phyloP scores from a whole-genome alignment of 2,113 vertebrate species.

The Lichenostomus cassidix region DNA sequence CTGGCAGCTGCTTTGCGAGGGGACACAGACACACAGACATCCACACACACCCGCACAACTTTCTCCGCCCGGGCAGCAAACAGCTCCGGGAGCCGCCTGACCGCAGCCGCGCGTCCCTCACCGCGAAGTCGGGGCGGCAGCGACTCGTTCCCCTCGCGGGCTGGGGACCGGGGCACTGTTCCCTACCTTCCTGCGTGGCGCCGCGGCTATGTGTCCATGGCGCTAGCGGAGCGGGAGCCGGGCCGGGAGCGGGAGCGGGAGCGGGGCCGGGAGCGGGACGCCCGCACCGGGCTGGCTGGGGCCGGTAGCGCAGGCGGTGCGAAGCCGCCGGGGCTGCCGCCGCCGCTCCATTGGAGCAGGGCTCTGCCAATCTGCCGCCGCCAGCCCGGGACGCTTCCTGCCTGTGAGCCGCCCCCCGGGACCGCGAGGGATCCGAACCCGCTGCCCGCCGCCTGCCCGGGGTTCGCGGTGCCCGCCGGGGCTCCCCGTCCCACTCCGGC shows the following conservation, averaged over 20 bases:
- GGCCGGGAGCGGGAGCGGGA: background rate
- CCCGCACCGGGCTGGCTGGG: constrained; percentile 28
- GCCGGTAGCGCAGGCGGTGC: constrained; percentile 33
- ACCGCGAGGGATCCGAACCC: background rate
- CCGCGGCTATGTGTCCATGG: constrained; percentile 36
- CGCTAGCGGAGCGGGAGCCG: background rate
- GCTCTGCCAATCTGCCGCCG: constrained; percentile 47
- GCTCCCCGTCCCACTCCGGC: background rate
- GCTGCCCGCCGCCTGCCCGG: accelerated
- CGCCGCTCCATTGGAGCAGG: constrained; percentile 51
- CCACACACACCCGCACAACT: background rate
- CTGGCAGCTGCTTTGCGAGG: background rate
- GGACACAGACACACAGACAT: background rate
- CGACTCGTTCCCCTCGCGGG: background rate
- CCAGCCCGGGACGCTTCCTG: constrained; percentile 46
- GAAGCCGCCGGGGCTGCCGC: constrained; percentile 3
- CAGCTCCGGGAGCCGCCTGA: background rate
- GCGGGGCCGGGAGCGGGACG: background rate
- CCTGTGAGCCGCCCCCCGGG: background rate
- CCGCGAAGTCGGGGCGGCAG: background rate
- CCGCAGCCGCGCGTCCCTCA: background rate
- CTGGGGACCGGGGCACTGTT: background rate
- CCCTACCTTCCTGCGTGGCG: constrained; percentile 43
- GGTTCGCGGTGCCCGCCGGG: background rate
- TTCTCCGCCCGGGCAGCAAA: background rate